Evolutionary conservation across 2,113 vertebrate genomes (phyloP).

Genomic region (Reinhardtius hippoglossoides): DNA sequence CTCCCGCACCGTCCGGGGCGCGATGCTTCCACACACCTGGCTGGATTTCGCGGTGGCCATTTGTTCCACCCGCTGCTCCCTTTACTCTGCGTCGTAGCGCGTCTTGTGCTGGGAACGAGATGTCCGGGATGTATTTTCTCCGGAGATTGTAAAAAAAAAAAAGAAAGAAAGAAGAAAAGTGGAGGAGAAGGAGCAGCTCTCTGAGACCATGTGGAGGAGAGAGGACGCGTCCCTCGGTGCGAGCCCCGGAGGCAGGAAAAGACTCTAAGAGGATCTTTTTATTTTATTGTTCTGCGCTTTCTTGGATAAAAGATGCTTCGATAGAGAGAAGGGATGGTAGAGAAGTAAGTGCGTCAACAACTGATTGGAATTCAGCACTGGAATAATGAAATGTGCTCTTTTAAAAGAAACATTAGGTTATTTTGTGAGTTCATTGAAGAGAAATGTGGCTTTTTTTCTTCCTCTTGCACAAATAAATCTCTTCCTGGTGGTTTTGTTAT

Average conservation of each 20-base stretch:
- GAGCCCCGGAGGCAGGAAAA: constrained; percentile 18
- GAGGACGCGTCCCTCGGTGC: constrained; percentile 22
- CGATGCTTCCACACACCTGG: constrained; percentile 50
- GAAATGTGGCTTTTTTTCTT: too few species aligned
- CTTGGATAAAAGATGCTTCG: constrained; percentile 40
- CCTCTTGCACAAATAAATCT: not conserved
- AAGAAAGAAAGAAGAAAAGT: not conserved
- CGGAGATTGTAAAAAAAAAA: constrained; percentile 29
- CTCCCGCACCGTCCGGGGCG: not conserved
- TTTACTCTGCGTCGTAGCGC: constrained; percentile 23
- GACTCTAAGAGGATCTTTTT: constrained; percentile 1
- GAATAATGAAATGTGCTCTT: too few species aligned
- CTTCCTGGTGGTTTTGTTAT: not conserved
- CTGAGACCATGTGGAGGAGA: constrained; percentile 64
- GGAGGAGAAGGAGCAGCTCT: constrained; percentile 18
- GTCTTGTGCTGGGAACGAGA: constrained; percentile 47
- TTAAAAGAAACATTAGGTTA: too few species aligned
- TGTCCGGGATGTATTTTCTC: constrained; percentile 65
- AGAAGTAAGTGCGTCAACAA: constrained; percentile 79
- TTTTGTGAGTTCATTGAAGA: not conserved
- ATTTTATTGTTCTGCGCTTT: not conserved
- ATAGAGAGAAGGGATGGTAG: constrained; percentile 74
- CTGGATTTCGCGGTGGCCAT: constrained; percentile 19
- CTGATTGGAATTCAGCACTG: constrained; percentile 6
- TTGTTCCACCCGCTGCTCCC: not conserved